Evolutionary conservation across 2,113 vertebrate species (phyloP), one percentile per base, ranked within the genome.

Genomic region (Rhombomys opimus): DNA sequence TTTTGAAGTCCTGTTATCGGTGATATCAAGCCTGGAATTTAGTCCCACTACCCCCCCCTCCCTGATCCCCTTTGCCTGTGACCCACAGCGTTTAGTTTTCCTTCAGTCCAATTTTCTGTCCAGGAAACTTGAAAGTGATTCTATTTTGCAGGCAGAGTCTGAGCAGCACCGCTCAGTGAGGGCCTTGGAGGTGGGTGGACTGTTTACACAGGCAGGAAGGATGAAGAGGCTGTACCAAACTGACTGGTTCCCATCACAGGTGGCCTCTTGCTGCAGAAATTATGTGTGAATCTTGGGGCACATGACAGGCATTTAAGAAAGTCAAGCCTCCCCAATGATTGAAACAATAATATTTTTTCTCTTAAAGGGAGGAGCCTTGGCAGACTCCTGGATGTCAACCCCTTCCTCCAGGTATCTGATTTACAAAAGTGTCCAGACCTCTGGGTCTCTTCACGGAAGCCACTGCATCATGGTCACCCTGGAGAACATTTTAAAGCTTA

Each of bases 1-100:
- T 98, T 97, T 92, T 89, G 93, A 97, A 97, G 90, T 85, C 96
- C 96, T 88, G 95, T 90, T 98, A 95, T 97, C 88, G 82, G 94
- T 95, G 97, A 97, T 96, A 96, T 97, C 95, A 96, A 95, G 96
- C 35, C 27, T 95, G 94, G 80, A 94, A 92, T 93, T 94, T 94
- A 88, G 96, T 77, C 80, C 81, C 94, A 81, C 5, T 59, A 87
- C 25, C n/a, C 13, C 38, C 57, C 78, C 22, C 57, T 84, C 63
- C 59, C n/a, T 23, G 41, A 41, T 27, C 59, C 80, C 81, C 38
- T 27, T 92, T 59, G 77, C n/a, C 72, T 25, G 5, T 0, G 93
- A 96, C 76, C 94, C 91, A 81, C 96, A 94, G 97, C 95, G 65
- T 87, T 97, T 95, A 92, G 96, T 96, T 95, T 97, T 90, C 68